phyloP scores from a whole-genome alignment of 1,140 invertebrate species.

The Saccostrea echinata region DNA sequence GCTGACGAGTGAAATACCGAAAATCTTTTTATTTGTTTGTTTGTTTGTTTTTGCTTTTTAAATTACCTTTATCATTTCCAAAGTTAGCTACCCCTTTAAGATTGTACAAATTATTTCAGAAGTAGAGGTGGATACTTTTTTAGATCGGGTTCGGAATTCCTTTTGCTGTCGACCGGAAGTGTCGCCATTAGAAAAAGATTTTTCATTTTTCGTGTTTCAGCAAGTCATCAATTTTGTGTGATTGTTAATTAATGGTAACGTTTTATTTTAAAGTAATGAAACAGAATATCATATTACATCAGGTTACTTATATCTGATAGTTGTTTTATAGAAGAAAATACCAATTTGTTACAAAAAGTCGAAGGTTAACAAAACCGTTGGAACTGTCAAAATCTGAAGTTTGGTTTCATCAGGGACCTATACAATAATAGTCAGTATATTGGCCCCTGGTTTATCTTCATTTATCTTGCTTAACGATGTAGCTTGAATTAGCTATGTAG shows the following conservation, averaged over 20 bases:
- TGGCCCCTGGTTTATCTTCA: no score
- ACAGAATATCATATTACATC: neutral
- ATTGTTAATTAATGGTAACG: slow-evolving; percentile 7
- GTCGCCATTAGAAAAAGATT: slow-evolving; percentile 18
- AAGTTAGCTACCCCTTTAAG: no score
- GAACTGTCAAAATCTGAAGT: neutral
- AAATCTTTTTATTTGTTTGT: no score
- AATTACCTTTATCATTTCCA: no score
- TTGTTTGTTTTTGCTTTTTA: no score
- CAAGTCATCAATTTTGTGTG: slow-evolving; percentile 19
- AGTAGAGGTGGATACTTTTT: neutral
- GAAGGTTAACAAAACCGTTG: neutral
- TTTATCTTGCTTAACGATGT: no score
- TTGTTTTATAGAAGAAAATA: slow-evolving; percentile 4
- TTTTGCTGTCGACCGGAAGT: neutral
- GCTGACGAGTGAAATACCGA: no score
- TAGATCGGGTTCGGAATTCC: neutral
- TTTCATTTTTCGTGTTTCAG: slow-evolving; percentile 34
- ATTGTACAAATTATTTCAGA: no score
- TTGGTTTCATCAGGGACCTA: neutral
- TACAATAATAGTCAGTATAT: no score
- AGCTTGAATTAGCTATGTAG: no score
- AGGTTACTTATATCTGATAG: neutral
- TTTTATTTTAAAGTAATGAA: neutral
- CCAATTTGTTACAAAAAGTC: neutral